A percentile compares a stretch with the other conserved stretches of the same genome.
Evolutionary conservation across 1,140 invertebrate genomes (phyloP).

Genomic region (Andricus grossulariae): DNA sequence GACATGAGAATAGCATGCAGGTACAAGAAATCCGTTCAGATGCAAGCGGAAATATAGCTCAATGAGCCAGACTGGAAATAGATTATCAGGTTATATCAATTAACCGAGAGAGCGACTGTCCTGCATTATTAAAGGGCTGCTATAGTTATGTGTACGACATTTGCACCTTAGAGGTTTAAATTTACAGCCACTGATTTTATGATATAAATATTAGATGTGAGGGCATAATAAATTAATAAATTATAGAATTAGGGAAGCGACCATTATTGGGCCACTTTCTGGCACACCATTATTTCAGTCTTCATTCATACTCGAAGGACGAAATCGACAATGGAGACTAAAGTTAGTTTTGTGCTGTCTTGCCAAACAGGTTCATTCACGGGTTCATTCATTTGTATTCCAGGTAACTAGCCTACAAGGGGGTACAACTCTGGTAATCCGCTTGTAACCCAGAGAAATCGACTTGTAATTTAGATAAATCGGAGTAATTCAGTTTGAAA

Average conservation of each 20-base stretch:
- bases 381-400: background rate
- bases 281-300: background rate
- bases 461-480: too few species aligned
- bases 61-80: background rate
- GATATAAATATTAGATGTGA: background rate
- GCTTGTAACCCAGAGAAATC: too few species aligned
- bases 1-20: too few species aligned
- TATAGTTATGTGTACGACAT: background rate
- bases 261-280: background rate
- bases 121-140: background rate
- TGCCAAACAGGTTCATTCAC: background rate
- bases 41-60: background rate
- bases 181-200: background rate
- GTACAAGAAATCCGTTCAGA: background rate
- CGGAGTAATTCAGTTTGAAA: too few species aligned
- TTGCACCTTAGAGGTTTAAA: background rate
- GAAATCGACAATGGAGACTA: background rate
- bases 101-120: background rate
- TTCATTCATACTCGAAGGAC: background rate
- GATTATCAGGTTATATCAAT: conserved; percentile 4
- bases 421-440: too few species aligned
- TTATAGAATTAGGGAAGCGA: background rate
- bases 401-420: too few species aligned
- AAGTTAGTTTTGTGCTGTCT: background rate
- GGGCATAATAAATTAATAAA: background rate